Conservation (phyloP, 2,797 vertebrate genomes). For the Muscicapa striata region DNA sequence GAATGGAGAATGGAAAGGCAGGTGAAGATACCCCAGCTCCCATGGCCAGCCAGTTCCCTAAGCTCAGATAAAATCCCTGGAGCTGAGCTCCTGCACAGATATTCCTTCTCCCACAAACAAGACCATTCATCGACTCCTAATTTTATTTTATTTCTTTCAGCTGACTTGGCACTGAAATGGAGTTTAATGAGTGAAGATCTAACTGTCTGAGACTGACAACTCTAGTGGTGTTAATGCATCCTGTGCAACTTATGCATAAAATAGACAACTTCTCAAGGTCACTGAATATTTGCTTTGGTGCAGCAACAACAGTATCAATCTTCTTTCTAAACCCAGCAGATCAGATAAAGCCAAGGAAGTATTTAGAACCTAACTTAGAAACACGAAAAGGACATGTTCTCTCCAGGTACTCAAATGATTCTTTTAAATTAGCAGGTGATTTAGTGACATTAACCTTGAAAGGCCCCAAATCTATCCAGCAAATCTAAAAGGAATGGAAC, state of each 20-base stretch:
- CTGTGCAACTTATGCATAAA: slow-evolving; percentile 16
- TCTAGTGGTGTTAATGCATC: slow-evolving; percentile 25
- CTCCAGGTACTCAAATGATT: slow-evolving; percentile 34
- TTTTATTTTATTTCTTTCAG: slow-evolving; percentile 8
- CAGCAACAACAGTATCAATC: slow-evolving; percentile 4
- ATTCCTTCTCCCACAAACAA: slow-evolving; percentile 3
- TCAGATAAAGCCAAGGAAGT: neutral
- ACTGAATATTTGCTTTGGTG: slow-evolving; percentile 23
- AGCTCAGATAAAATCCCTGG: neutral
- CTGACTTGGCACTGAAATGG: slow-evolving; percentile 10
- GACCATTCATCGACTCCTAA: neutral
- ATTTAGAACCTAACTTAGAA: slow-evolving; percentile 16
- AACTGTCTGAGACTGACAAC: slow-evolving; percentile 47
- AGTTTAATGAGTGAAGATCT: slow-evolving; percentile 49
- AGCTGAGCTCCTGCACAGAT: neutral
- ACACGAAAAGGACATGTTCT: neutral
- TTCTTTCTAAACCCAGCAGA: neutral
- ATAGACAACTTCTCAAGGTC: slow-evolving; percentile 46
- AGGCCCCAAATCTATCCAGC: slow-evolving; percentile 45
- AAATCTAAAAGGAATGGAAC: slow-evolving; percentile 58
- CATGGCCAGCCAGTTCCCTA: neutral
- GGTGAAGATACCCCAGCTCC: neutral
- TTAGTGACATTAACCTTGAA: slow-evolving; percentile 70
- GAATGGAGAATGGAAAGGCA: neutral
- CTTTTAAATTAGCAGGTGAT: slow-evolving; percentile 65